Conservation (phyloP, 2,888 invertebrate species). For the Liodrosophila aerea region DNA sequence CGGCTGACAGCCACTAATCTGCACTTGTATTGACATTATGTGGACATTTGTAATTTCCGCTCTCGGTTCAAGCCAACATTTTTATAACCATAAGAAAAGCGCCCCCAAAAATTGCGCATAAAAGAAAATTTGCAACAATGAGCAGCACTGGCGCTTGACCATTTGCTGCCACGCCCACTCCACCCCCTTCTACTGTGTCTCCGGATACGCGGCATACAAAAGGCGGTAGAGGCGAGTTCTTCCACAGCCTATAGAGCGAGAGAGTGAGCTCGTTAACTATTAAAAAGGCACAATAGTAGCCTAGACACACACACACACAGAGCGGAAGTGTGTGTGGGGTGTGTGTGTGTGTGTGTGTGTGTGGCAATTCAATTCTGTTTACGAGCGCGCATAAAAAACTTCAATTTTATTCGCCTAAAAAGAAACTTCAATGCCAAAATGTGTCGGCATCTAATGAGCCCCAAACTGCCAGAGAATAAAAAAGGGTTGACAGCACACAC, state of each 20-base stretch:
- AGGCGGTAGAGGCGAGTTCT: conserved; percentile 42
- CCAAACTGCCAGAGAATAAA: conserved; percentile 15
- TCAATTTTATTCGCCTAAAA: conserved; percentile 75
- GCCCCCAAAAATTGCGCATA: conserved; percentile 50
- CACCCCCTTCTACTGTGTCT: too few species aligned
- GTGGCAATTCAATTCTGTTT: conserved; percentile 79
- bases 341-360: too few species aligned
- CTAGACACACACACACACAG: conserved; percentile 14
- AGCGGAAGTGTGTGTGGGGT: too few species aligned
- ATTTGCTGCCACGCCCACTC: not conserved
- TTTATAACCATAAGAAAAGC: conserved; percentile 72
- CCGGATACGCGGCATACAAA: conserved; percentile 25
- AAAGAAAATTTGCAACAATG: conserved; percentile 74
- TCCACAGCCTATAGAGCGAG: not conserved
- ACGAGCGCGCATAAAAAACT: conserved; percentile 80
- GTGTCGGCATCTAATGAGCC: conserved; percentile 66
- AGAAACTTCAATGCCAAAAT: conserved; percentile 51
- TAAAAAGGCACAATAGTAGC: conserved; percentile 60
- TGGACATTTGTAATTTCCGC: conserved; percentile 79
- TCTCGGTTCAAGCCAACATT: conserved; percentile 67
- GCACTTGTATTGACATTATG: conserved; percentile 76
- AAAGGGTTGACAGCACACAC: conserved; percentile 50
- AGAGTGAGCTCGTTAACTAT: conserved; percentile 70
- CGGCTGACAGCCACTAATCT: conserved; percentile 77
- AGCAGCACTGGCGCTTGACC: conserved; percentile 42